phyloP scores from a whole-genome alignment of 2,113 vertebrate genomes.

The Cathartes aura region DNA sequence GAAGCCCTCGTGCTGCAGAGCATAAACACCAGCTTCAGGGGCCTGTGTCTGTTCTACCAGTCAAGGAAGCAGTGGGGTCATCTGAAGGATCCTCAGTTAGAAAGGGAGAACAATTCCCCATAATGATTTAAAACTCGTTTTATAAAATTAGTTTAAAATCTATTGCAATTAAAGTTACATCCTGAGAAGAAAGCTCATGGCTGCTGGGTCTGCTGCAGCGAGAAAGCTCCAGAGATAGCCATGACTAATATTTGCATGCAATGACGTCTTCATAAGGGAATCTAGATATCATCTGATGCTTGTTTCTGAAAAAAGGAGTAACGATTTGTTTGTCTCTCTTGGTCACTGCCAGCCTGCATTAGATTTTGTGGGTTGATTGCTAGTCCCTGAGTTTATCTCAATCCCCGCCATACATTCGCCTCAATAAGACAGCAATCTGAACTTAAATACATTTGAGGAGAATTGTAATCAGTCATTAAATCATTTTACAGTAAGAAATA shows the following conservation, averaged over 20 bases:
- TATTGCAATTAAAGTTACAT: background rate
- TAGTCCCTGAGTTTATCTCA: background rate
- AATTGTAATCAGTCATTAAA: background rate
- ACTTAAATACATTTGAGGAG: background rate
- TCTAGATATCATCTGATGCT: background rate
- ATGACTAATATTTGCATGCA: background rate
- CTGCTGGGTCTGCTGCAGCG: background rate
- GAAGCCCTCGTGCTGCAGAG: background rate
- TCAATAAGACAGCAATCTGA: background rate
- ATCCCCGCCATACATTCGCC: background rate
- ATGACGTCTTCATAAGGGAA: background rate
- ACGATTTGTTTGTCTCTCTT: background rate
- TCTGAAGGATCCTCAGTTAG: background rate
- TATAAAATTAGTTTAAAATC: background rate
- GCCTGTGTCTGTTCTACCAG: background rate
- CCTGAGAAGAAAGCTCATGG: background rate
- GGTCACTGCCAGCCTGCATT: background rate
- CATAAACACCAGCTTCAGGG: background rate
- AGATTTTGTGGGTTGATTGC: background rate
- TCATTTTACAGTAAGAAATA: background rate
- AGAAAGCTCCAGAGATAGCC: background rate
- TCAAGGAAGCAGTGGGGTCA: background rate
- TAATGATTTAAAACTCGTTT: background rate
- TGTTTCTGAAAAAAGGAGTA: background rate
- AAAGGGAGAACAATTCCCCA: background rate